These are phyloP conservation scores for Malurus leucopterus DNA, from an alignment of 2,797 vertebrate genomes.

Conservation along the genomic window DNA sequence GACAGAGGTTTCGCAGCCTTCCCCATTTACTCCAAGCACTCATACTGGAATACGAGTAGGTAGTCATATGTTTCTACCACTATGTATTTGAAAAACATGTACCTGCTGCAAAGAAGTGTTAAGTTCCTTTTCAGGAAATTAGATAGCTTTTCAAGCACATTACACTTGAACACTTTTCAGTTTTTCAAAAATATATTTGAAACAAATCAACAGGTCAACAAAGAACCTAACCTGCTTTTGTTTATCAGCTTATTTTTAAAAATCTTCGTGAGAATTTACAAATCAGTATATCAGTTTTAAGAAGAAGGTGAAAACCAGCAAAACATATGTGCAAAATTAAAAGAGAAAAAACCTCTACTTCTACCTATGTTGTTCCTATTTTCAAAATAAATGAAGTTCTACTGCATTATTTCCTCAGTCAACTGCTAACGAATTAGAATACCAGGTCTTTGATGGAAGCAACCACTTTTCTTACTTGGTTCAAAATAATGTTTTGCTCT, in stretches of 20 bases:
- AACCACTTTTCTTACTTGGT: neutral
- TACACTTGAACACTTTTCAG: neutral
- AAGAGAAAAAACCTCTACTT: neutral
- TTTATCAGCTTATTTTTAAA: conserved; percentile 6
- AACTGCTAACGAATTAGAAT: neutral
- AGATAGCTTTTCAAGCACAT: neutral
- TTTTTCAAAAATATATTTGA: neutral
- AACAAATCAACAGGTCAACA: neutral
- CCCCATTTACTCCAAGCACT: neutral
- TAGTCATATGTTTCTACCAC: neutral
- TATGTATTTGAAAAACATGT: neutral
- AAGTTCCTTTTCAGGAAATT: neutral
- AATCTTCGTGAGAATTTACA: neutral
- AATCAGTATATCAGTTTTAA: neutral
- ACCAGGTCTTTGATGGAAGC: neutral
- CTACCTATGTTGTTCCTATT: neutral
- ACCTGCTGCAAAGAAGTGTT: neutral
- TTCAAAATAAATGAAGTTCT: conserved; percentile 5
- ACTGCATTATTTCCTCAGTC: neutral
- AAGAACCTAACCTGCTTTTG: neutral
- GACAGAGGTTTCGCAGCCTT: neutral
- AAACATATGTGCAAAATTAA: neutral
- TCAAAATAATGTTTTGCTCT: conserved; percentile 22
- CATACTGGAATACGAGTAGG: neutral
- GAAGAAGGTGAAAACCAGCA: neutral